A percentile compares a stretch with the other conserved stretches of the same genome.
phyloP scores from a whole-genome alignment of 1,140 invertebrate genomes.

The Pollicipes pollicipes region DNA sequence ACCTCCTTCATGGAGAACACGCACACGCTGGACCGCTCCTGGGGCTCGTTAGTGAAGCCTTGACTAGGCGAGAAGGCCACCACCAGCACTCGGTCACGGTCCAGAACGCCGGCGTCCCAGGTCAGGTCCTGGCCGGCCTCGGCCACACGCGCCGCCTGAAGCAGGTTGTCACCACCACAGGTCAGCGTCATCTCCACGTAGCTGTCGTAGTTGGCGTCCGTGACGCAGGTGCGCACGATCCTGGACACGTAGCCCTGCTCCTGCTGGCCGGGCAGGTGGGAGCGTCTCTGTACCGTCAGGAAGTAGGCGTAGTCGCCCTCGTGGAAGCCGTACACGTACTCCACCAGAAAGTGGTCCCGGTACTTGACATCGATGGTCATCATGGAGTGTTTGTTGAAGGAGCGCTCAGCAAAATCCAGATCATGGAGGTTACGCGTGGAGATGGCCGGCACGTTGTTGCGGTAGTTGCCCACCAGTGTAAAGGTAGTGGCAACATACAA shows the following conservation, averaged over 20 bases:
- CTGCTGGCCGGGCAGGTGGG: slow-evolving; percentile 56
- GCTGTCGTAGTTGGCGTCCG: slow-evolving; percentile 75
- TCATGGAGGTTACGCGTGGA: slow-evolving; percentile 62
- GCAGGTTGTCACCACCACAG: slow-evolving; percentile 51
- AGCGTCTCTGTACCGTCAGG: slow-evolving; percentile 81
- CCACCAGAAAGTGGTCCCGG: slow-evolving; percentile 80
- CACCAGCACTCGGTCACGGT: slow-evolving; percentile 56
- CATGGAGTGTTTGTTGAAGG: slow-evolving; percentile 67
- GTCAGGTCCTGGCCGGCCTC: slow-evolving; percentile 62
- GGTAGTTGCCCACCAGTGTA: slow-evolving; percentile 73
- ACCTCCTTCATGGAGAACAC: slow-evolving; percentile 53
- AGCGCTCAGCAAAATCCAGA: slow-evolving; percentile 57
- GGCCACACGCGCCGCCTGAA: slow-evolving; percentile 75
- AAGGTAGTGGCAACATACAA: slow-evolving; percentile 89
- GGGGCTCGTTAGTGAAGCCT: slow-evolving; percentile 58
- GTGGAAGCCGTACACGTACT: slow-evolving; percentile 90
- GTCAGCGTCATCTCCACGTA: slow-evolving; percentile 53
- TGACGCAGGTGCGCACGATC: slow-evolving; percentile 79
- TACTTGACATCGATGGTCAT: slow-evolving; percentile 82
- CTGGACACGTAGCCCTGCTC: slow-evolving; percentile 76
- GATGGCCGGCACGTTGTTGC: slow-evolving; percentile 86
- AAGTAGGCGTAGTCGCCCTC: slow-evolving; percentile 88
- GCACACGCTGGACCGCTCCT: slow-evolving; percentile 61
- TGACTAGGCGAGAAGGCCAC: slow-evolving; percentile 66
- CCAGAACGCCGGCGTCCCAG: slow-evolving; percentile 50